phyloP scores from a whole-genome alignment of 2,888 invertebrate species.

The Cephonodes hylas region DNA sequence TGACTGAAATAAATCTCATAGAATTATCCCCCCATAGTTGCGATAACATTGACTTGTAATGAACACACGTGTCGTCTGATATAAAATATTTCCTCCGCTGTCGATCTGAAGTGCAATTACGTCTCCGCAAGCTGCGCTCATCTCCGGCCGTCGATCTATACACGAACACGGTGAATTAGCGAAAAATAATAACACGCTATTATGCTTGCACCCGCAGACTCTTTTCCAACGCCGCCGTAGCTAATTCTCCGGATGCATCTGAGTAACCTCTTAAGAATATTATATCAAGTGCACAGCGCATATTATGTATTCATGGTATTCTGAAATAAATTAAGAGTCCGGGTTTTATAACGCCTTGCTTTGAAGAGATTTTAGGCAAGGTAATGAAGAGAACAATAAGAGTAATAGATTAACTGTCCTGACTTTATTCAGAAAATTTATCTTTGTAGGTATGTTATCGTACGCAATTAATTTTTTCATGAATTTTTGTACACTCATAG shows the following conservation, averaged over 20 bases:
- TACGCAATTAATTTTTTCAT: no score
- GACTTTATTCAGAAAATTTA: no score
- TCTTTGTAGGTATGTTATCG: no score
- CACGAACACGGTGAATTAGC: constrained; percentile 66
- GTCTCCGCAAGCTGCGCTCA: constrained; percentile 22
- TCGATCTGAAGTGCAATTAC: constrained; percentile 32
- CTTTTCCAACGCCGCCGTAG: constrained; percentile 29
- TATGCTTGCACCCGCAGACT: constrained; percentile 33
- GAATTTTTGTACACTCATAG: no score
- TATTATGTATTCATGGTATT: not conserved
- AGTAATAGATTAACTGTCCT: no score
- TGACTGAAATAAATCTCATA: no score
- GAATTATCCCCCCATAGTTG: no score
- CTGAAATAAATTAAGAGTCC: constrained; percentile 1
- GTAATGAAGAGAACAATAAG: no score
- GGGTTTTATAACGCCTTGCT: not conserved
- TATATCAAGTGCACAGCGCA: not conserved
- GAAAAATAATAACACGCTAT: constrained; percentile 59
- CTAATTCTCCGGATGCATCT: constrained; percentile 22
- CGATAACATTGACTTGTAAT: not conserved
- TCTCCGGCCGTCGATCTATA: constrained; percentile 39
- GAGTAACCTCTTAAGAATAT: constrained; percentile 9
- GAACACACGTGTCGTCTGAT: not conserved
- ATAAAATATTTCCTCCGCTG: constrained; percentile 28
- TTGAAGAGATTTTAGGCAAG: not conserved